These are phyloP conservation scores for Athrips mouffetella DNA, from an alignment of 2,888 invertebrate species.

Conservation along the genomic window DNA sequence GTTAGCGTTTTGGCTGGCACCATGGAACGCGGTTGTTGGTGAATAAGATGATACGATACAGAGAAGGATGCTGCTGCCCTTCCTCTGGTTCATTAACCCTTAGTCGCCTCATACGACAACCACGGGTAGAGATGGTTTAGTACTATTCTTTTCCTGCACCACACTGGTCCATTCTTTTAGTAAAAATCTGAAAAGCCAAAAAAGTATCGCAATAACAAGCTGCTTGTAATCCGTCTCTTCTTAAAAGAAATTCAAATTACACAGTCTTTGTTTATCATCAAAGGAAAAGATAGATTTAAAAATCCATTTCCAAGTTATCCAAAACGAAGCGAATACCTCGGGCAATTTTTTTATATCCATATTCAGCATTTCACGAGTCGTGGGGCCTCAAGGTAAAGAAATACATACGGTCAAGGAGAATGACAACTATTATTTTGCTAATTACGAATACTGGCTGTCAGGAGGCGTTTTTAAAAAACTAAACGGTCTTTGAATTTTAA, in stretches of 20 bases:
- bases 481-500: too few relatives aligned
- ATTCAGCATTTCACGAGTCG: slow-evolving; percentile 32
- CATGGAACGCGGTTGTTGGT: too few relatives aligned
- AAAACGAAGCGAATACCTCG: slow-evolving; percentile 31
- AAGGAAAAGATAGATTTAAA: slow-evolving; percentile 40
- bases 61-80: too few relatives aligned
- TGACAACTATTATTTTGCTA: not conserved
- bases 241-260: slow-evolving; percentile 43
- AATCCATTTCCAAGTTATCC: slow-evolving; percentile 41
- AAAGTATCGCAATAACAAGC: not conserved
- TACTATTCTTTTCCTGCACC: too few relatives aligned
- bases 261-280: slow-evolving; percentile 53
- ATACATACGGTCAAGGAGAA: slow-evolving; percentile 18
- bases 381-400: slow-evolving; percentile 10
- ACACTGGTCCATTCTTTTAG: too few relatives aligned
- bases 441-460: too few relatives aligned
- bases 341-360: slow-evolving; percentile 42
- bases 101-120: too few relatives aligned
- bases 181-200: not conserved
- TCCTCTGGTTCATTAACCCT: too few relatives aligned
- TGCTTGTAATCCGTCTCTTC: not conserved
- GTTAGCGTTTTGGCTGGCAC: too few relatives aligned
- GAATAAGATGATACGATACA: too few relatives aligned
- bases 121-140: too few relatives aligned
- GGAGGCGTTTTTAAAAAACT: too few relatives aligned